Percentiles rank a stretch among this genome's conserved stretches.
phyloP scores from a whole-genome alignment of 2,113 vertebrate genomes.

The Nymphicus hollandicus region DNA sequence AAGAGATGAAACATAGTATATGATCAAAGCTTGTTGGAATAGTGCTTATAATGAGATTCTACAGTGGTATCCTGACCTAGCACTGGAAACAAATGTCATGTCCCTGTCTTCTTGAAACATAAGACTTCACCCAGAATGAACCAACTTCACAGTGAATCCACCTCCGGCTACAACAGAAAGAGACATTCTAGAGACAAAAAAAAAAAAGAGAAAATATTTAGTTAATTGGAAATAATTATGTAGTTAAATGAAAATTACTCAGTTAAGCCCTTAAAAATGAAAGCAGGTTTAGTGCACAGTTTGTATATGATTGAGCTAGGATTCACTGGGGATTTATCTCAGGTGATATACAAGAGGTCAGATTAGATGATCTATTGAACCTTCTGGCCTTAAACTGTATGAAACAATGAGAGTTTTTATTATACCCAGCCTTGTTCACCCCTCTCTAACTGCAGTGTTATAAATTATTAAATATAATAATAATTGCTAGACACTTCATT shows the following conservation, averaged over 20 bases:
- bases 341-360: background rate
- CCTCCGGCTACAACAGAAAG: background rate
- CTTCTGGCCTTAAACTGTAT: background rate
- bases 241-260: background rate
- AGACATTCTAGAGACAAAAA: background rate
- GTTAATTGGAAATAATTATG: background rate
- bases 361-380: constrained; percentile 27
- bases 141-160: background rate
- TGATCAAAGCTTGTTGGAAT: background rate
- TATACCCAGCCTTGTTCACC: background rate
- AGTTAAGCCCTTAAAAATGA: background rate
- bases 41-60: background rate
- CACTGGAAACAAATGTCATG: background rate
- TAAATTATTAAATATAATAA: constrained; percentile 35
- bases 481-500: background rate
- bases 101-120: background rate
- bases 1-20: background rate
- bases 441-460: background rate
- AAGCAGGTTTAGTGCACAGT: background rate
- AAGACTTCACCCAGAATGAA: background rate
- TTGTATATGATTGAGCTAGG: background rate
- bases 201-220: background rate
- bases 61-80: background rate
- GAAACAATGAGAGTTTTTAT: constrained; percentile 6
- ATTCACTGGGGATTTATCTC: constrained; percentile 6